These are phyloP conservation scores for Pristionchus entomophagus DNA, from an alignment of 2,888 invertebrate species.

Conservation along the genomic window DNA sequence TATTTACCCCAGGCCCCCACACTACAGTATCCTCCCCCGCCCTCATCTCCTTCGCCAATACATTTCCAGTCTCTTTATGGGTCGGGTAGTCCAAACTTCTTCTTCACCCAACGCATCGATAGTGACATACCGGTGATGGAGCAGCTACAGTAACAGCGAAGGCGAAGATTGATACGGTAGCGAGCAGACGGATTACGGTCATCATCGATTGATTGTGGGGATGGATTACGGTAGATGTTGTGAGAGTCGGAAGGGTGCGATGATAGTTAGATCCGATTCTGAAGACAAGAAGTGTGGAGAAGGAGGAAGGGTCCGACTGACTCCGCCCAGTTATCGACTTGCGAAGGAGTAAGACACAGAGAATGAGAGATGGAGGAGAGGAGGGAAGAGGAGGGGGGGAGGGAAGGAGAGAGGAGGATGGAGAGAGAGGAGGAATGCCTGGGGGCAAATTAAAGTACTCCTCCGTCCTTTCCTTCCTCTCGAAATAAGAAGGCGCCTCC, in stretches of 20 bases:
- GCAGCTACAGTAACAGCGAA: slow-evolving; percentile 45
- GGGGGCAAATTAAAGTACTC: neutral
- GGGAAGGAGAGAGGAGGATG: neutral
- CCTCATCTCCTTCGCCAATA: neutral
- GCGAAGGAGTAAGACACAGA: neutral
- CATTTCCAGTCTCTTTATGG: neutral
- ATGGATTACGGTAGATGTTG: slow-evolving; percentile 6
- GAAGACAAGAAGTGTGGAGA: slow-evolving; percentile 18
- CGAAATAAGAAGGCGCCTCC: neutral
- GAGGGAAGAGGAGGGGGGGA: neutral
- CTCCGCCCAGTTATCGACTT: slow-evolving; percentile 29
- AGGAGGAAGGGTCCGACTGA: neutral
- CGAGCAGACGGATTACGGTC: slow-evolving; percentile 44
- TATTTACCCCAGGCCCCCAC: neutral
- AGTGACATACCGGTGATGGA: slow-evolving; percentile 23
- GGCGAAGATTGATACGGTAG: slow-evolving; percentile 25
- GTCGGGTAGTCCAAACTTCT: too few relatives aligned
- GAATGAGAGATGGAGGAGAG: neutral
- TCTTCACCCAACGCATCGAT: neutral
- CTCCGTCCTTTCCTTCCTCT: neutral
- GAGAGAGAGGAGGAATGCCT: neutral
- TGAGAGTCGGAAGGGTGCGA: slow-evolving; percentile 2
- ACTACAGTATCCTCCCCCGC: neutral
- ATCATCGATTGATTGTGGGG: neutral
- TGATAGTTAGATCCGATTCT: slow-evolving; percentile 32